phyloP scores from a whole-genome alignment of 2,113 vertebrate species.

The Neotragus moschatus region DNA sequence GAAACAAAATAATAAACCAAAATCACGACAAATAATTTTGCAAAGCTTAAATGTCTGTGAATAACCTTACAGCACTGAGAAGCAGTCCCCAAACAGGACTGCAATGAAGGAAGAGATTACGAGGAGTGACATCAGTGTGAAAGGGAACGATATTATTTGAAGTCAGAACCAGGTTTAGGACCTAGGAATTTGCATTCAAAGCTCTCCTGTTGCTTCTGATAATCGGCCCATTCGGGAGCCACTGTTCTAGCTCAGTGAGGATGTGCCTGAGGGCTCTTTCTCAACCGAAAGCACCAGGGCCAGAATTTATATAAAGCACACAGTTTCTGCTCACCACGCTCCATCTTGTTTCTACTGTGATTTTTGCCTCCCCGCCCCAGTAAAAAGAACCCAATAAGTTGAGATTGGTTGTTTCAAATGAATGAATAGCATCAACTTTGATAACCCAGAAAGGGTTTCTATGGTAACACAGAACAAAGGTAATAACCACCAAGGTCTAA shows the following conservation, averaged over 20 bases:
- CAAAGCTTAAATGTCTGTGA: background rate
- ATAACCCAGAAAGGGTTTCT: background rate
- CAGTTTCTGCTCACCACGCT: background rate
- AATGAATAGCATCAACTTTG: background rate
- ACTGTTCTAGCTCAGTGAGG: background rate
- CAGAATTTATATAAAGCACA: background rate
- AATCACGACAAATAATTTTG: slow-evolving; percentile 6
- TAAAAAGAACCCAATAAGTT: slow-evolving; percentile 8
- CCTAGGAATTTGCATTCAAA: background rate
- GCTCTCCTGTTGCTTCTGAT: background rate
- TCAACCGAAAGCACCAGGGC: background rate
- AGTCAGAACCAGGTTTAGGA: background rate
- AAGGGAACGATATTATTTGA: background rate
- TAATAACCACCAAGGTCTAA: slow-evolving; percentile 49
- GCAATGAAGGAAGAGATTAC: background rate
- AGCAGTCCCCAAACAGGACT: background rate
- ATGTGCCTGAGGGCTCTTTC: background rate
- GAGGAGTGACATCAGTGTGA: background rate
- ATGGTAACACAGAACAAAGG: slow-evolving; percentile 22
- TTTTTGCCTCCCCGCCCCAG: no score
- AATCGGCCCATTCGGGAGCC: background rate
- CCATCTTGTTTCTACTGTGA: background rate
- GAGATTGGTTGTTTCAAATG: slow-evolving; percentile 33
- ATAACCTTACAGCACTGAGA: background rate
- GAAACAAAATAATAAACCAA: background rate